Conservation (phyloP, 30 jellyfish, hydroid and myxozoan genomes). For the Pseudorhiza aurosa region DNA sequence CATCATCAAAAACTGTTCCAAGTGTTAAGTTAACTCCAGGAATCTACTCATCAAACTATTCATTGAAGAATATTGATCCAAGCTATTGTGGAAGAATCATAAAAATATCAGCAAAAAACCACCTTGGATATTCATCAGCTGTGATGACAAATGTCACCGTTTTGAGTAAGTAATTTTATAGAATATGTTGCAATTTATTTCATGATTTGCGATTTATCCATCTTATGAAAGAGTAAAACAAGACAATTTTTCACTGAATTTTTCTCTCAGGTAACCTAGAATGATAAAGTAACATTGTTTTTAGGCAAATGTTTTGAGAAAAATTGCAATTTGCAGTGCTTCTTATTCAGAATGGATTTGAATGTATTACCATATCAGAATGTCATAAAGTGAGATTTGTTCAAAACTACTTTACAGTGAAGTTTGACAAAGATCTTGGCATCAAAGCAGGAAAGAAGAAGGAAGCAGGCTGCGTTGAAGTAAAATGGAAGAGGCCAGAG, state of each 20-base stretch:
- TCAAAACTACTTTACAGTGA: background rate
- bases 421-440: background rate
- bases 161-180: constrained; percentile 3
- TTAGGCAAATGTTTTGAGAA: too few species aligned
- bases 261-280: too few species aligned
- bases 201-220: too few species aligned
- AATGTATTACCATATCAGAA: too few species aligned
- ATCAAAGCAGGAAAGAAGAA: background rate
- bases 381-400: too few species aligned
- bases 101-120: background rate
- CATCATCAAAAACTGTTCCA: background rate
- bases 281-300: too few species aligned
- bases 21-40: background rate
- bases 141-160: constrained; percentile 3
- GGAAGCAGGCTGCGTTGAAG: background rate
- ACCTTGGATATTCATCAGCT: constrained; percentile 3
- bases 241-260: too few species aligned
- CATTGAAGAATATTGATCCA: background rate
- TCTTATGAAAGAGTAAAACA: too few species aligned
- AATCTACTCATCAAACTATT: background rate
- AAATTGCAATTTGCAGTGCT: too few species aligned
- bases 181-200: background rate
- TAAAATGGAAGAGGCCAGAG: background rate
- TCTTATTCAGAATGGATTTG: too few species aligned
- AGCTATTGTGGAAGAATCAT: constrained; percentile 33